A percentile compares a stretch with the other conserved stretches of the same genome.
These are phyloP conservation scores for Callopanchax toddi DNA, from an alignment of 2,113 vertebrate species.

Conservation along the genomic window DNA sequence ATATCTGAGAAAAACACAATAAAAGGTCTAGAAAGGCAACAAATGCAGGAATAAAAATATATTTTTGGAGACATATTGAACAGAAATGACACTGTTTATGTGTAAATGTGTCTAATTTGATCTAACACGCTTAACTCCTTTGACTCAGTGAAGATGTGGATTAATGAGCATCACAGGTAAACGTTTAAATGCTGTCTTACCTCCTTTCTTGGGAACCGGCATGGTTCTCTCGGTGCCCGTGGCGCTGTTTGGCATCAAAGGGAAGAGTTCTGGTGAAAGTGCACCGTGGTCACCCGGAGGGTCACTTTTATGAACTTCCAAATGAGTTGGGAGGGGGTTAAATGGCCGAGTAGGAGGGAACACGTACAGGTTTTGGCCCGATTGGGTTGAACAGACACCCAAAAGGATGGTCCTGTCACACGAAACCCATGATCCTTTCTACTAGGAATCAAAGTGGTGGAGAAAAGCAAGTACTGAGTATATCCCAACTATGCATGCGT, in stretches of 20 bases:
- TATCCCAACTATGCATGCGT: constrained; percentile 36
- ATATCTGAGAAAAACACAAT: background rate
- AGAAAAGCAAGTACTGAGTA: constrained; percentile 34
- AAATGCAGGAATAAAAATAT: no score
- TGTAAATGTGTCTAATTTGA: background rate
- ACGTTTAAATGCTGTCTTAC: constrained; percentile 50
- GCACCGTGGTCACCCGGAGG: background rate
- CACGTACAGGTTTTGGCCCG: constrained; percentile 34
- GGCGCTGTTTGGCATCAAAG: constrained; percentile 29
- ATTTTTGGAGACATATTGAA: background rate
- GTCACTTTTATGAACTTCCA: constrained; percentile 73
- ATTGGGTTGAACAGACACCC: constrained; percentile 32
- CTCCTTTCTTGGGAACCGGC: constrained; percentile 72
- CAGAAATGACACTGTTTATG: background rate
- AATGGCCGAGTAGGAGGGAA: background rate
- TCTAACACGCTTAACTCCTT: background rate
- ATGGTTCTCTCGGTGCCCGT: constrained; percentile 52
- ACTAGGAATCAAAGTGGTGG: constrained; percentile 38
- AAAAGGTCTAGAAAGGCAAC: background rate
- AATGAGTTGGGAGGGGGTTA: constrained; percentile 27
- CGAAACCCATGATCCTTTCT: constrained; percentile 57
- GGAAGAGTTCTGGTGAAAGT: constrained; percentile 8
- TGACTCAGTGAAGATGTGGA: background rate
- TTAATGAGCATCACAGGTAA: background rate
- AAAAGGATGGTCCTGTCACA: constrained; percentile 53